phyloP scores from a whole-genome alignment of 2,888 invertebrate genomes.

The Lamellibrachia columna region DNA sequence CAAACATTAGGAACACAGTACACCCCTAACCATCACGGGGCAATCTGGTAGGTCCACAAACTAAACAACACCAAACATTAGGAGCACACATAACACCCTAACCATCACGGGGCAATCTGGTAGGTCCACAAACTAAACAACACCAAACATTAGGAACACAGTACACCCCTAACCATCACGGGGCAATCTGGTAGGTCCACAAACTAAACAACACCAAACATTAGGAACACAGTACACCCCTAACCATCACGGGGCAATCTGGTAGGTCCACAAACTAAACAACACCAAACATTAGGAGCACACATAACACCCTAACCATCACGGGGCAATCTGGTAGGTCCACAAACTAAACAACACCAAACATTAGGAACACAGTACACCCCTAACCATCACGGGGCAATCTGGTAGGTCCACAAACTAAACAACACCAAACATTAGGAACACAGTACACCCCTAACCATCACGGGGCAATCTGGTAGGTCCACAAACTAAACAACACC shows the following conservation, averaged over 20 bases:
- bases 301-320: not conserved
- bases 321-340: too few species aligned
- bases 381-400: not conserved
- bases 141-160: conserved; percentile 7
- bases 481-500: too few species aligned
- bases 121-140: too few species aligned
- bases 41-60: not conserved
- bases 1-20: not conserved
- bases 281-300: not conserved
- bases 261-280: not conserved
- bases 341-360: not conserved
- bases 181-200: not conserved
- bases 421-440: not conserved
- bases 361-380: not conserved
- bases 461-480: too few species aligned
- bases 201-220: not conserved
- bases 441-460: not conserved
- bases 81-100: not conserved
- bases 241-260: not conserved
- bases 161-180: not conserved
- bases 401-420: not conserved
- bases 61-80: not conserved
- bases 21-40: not conserved
- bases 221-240: not conserved
- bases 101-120: too few species aligned